Percentiles rank a stretch among this genome's conserved stretches.
Conservation (phyloP, 2,888 invertebrate genomes). For the Teleiodes luculella region DNA sequence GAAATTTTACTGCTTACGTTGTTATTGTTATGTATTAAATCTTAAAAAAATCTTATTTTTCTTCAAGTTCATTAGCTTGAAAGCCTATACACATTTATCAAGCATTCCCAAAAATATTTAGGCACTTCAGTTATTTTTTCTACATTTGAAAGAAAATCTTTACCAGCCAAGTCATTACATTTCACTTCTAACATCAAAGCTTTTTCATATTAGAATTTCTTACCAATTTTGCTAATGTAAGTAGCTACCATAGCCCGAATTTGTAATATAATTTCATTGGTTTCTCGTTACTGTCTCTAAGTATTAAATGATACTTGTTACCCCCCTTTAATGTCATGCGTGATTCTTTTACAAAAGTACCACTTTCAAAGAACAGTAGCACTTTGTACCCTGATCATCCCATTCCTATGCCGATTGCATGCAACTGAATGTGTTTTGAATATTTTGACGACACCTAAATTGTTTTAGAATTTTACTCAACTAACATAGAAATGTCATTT, state of each 20-base stretch:
- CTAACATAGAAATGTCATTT: constrained; percentile 21
- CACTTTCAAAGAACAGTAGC: constrained; percentile 53
- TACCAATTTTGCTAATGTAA: neutral
- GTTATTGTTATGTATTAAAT: too few species aligned
- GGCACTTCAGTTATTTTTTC: too few species aligned
- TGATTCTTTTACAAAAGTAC: constrained; percentile 52
- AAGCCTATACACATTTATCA: too few species aligned
- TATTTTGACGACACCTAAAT: constrained; percentile 42
- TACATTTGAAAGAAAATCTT: too few species aligned
- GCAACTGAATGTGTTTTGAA: constrained; percentile 56
- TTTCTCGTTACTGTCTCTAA: constrained; percentile 4
- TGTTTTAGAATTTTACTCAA: constrained; percentile 40
- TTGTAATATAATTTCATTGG: constrained; percentile 6
- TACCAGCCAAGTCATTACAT: too few species aligned
- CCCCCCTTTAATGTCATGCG: constrained; percentile 53
- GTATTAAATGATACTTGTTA: constrained; percentile 23
- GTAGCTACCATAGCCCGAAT: neutral
- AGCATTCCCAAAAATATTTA: too few species aligned
- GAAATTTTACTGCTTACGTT: too few species aligned
- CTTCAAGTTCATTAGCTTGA: too few species aligned
- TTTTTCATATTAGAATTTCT: too few species aligned
- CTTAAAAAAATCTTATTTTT: too few species aligned
- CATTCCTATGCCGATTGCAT: constrained; percentile 59
- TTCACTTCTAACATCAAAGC: too few species aligned
- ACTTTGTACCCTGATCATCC: constrained; percentile 44